These are phyloP conservation scores for Anguilla rostrata DNA, from an alignment of 2,113 vertebrate genomes.

Conservation along the genomic window DNA sequence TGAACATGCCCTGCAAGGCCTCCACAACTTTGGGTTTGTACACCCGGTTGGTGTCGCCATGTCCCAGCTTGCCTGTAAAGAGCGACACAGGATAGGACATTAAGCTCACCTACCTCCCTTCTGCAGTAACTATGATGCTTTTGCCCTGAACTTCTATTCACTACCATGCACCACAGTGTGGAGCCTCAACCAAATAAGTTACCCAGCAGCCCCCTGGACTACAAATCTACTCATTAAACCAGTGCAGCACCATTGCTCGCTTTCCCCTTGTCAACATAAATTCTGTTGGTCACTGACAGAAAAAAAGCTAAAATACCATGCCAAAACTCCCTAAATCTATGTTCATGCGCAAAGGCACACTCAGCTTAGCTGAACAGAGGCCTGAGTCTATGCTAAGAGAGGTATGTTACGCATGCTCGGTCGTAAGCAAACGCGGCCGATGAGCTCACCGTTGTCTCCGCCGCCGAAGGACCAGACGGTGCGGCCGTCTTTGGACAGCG, in stretches of 20 bases:
- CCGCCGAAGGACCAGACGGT: constrained; percentile 85
- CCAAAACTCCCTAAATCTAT: not conserved
- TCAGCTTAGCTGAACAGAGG: not conserved
- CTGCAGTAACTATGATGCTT: no score
- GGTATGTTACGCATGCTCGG: no score
- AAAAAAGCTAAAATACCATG: not conserved
- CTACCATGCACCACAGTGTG: no score
- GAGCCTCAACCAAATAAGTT: no score
- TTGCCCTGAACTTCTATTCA: no score
- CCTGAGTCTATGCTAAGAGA: not conserved
- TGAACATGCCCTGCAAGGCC: constrained; percentile 84
- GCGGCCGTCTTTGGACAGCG: constrained; percentile 81
- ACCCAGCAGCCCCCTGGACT: no score
- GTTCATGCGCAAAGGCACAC: not conserved
- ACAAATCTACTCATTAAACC: not conserved
- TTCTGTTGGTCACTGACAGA: not conserved
- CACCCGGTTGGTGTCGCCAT: constrained; percentile 83
- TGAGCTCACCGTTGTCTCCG: constrained; percentile 78
- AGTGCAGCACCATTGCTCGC: not conserved
- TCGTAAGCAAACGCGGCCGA: not conserved
- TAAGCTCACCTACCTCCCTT: not conserved
- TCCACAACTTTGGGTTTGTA: constrained; percentile 85
- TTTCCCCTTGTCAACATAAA: not conserved
- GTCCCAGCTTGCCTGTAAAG: constrained; percentile 77
- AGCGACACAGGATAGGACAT: constrained; percentile 10